phyloP scores from a whole-genome alignment of 2,113 vertebrate species.

The Prionailurus bengalensis region DNA sequence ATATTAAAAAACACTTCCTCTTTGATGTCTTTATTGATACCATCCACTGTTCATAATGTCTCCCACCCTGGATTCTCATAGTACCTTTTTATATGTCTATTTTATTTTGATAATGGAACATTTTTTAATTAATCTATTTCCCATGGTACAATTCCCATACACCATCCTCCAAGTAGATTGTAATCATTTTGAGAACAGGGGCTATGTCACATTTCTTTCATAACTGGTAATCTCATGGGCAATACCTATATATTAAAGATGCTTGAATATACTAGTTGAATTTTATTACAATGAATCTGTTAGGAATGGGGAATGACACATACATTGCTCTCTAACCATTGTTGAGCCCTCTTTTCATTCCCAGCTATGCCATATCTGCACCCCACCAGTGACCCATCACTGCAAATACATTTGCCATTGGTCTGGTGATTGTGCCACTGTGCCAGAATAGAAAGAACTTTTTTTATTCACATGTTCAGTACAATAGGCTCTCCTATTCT shows the following conservation, averaged over 20 bases:
- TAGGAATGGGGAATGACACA: background rate
- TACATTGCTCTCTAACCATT: background rate
- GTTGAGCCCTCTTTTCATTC: background rate
- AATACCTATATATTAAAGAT: background rate
- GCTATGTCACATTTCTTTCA: background rate
- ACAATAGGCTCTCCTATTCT: background rate
- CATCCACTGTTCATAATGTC: background rate
- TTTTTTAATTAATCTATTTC: background rate
- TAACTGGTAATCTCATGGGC: background rate
- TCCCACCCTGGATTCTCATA: background rate
- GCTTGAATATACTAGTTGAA: background rate
- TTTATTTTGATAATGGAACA: slow-evolving; percentile 28
- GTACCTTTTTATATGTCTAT: background rate
- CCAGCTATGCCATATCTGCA: background rate
- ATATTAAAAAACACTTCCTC: background rate
- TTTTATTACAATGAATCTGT: background rate
- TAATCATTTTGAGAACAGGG: background rate
- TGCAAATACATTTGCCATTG: background rate
- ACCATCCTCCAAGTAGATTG: background rate
- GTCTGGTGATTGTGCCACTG: background rate
- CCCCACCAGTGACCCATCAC: background rate
- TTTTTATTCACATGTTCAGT: background rate
- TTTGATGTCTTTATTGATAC: background rate
- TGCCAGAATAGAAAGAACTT: slow-evolving; percentile 20
- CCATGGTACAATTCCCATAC: background rate